phyloP scores from a whole-genome alignment of 2,888 invertebrate species.

The Brenthis ino region DNA sequence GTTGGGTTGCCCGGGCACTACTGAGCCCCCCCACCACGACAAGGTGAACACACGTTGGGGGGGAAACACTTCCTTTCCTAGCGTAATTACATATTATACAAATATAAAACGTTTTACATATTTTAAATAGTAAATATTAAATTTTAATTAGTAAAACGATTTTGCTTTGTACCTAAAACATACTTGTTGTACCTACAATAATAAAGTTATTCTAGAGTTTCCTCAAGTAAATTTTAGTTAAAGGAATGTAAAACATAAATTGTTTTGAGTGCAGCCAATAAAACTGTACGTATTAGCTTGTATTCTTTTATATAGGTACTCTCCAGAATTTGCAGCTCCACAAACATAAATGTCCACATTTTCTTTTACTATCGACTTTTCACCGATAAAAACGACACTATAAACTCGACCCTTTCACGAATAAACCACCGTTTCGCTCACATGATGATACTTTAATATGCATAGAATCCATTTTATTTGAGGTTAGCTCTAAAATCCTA shows the following conservation, averaged over 20 bases:
- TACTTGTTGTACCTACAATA: background rate
- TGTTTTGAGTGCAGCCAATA: slow-evolving; percentile 34
- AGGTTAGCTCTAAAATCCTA: slow-evolving; percentile 63
- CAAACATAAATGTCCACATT: slow-evolving; percentile 57
- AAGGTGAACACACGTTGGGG: too few relatives aligned
- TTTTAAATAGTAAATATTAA: too few relatives aligned
- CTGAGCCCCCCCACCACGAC: too few relatives aligned
- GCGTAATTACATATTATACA: too few relatives aligned
- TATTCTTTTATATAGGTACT: slow-evolving; percentile 43
- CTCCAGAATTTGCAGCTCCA: slow-evolving; percentile 46
- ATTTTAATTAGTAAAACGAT: too few relatives aligned
- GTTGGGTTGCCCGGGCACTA: too few relatives aligned
- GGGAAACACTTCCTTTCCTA: too few relatives aligned
- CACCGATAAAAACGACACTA: slow-evolving; percentile 65
- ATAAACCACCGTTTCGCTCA: slow-evolving; percentile 69
- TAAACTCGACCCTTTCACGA: slow-evolving; percentile 66
- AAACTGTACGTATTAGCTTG: slow-evolving; percentile 36
- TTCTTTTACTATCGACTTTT: slow-evolving; percentile 71
- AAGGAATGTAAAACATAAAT: slow-evolving; percentile 25
- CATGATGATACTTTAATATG: slow-evolving; percentile 80
- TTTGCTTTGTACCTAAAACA: too few relatives aligned
- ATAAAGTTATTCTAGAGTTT: background rate
- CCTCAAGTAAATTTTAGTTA: slow-evolving; percentile 1
- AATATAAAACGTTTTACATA: too few relatives aligned
- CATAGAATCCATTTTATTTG: slow-evolving; percentile 78